A percentile compares a stretch with the other conserved stretches of the same genome.
Evolutionary conservation across 2,113 vertebrate species (phyloP).

Genomic region (Chitala chitala): DNA sequence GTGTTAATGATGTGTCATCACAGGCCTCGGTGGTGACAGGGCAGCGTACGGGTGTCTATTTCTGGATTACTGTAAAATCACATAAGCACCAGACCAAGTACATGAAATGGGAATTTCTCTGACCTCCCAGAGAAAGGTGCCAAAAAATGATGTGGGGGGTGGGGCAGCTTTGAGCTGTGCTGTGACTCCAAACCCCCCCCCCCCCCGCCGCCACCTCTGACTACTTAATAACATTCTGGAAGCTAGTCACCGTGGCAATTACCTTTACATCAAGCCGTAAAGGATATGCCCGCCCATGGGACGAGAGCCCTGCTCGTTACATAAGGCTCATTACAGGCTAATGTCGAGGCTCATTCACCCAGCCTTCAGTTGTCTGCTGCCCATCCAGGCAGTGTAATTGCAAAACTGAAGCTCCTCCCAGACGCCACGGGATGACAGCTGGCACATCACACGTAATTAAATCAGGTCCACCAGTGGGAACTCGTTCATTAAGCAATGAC

Average conservation of each 20-base stretch:
- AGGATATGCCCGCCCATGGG: slow-evolving; percentile 65
- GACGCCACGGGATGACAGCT: not conserved
- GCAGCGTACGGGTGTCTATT: too few species aligned
- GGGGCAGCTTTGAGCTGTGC: slow-evolving; percentile 47
- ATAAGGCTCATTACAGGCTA: slow-evolving; percentile 58
- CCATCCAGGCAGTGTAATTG: slow-evolving; percentile 33
- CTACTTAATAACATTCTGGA: slow-evolving; percentile 68
- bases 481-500: slow-evolving; percentile 15
- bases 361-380: slow-evolving; percentile 36
- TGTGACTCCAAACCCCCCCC: slow-evolving; percentile 23
- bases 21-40: too few species aligned
- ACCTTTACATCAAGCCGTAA: slow-evolving; percentile 67
- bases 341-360: slow-evolving; percentile 46
- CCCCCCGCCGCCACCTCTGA: slow-evolving; percentile 52
- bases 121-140: slow-evolving; percentile 16
- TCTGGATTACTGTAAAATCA: too few species aligned
- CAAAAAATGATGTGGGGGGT: slow-evolving; percentile 33
- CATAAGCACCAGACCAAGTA: too few species aligned
- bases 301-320: slow-evolving; percentile 53
- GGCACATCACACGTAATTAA: slow-evolving; percentile 7
- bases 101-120: not conserved
- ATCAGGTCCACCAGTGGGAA: slow-evolving; percentile 31
- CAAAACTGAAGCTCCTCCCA: slow-evolving; percentile 25
- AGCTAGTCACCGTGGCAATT: slow-evolving; percentile 67
- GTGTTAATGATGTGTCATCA: too few species aligned